Conservation (phyloP, 2,113 vertebrate species). For the Marcusenius ussheri region DNA sequence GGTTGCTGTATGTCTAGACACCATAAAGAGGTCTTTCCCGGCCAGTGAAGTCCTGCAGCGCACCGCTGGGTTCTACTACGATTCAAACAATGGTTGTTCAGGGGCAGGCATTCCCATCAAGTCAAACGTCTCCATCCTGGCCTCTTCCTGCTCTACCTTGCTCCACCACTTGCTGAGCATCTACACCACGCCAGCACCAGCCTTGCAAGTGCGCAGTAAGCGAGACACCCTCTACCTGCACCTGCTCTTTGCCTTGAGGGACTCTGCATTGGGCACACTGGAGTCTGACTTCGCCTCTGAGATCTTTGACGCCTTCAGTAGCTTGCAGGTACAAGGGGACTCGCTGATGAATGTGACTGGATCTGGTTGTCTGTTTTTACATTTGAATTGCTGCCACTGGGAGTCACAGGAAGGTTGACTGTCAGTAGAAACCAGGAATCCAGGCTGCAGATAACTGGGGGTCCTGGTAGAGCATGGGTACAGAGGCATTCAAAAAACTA, state of each 20-base stretch:
- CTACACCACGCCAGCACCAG: constrained; percentile 53
- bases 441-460: neutral
- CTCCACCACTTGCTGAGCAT: constrained; percentile 46
- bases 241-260: constrained; percentile 72
- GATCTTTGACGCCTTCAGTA: constrained; percentile 66
- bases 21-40: constrained; percentile 58
- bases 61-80: constrained; percentile 64
- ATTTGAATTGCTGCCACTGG: neutral
- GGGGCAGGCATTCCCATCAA: constrained; percentile 59
- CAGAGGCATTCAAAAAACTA: neutral
- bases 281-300: constrained; percentile 69
- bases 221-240: constrained; percentile 64
- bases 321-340: constrained; percentile 54
- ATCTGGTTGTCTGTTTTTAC: neutral
- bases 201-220: constrained; percentile 53
- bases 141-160: constrained; percentile 46
- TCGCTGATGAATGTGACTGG: neutral
- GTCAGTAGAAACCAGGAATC: neutral
- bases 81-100: constrained; percentile 34
- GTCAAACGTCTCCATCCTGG: constrained; percentile 50
- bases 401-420: neutral
- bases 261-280: constrained; percentile 57
- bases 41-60: constrained; percentile 48
- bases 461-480: neutral
- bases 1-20: constrained; percentile 65